phyloP scores from a whole-genome alignment of 1,140 invertebrate genomes.

The Listronotus bonariensis region DNA sequence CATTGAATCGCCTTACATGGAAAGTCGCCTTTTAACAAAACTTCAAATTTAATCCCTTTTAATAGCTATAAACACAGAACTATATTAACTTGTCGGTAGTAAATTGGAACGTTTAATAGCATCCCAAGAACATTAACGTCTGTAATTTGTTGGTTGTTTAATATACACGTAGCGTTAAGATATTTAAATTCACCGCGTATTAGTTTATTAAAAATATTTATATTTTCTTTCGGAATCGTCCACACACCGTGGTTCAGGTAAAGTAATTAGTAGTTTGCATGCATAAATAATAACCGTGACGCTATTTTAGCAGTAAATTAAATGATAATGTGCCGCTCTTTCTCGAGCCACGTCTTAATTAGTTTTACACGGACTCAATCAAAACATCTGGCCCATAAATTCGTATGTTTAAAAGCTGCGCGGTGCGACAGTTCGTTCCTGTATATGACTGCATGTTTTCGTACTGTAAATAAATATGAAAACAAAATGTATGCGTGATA shows the following conservation, averaged over 20 bases:
- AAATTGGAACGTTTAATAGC: conserved; percentile 47
- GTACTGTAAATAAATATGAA: too few relatives aligned
- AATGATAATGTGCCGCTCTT: conserved; percentile 40
- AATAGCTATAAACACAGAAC: conserved; percentile 44
- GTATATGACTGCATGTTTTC: neutral
- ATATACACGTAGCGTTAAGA: conserved; percentile 47
- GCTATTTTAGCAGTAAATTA: conserved; percentile 42
- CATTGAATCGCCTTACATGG: conserved; percentile 14
- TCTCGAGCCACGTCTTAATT: conserved; percentile 40
- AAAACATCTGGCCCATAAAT: conserved; percentile 46
- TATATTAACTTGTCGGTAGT: conserved; percentile 49
- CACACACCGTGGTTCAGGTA: conserved; percentile 32
- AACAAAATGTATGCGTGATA: too few relatives aligned
- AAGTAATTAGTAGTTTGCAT: conserved; percentile 47
- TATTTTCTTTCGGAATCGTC: conserved; percentile 32
- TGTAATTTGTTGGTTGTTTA: conserved; percentile 48
- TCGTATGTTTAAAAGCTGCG: conserved; percentile 16
- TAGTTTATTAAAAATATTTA: conserved; percentile 49
- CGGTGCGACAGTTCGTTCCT: neutral
- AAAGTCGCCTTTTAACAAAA: conserved; percentile 20
- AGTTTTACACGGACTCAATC: conserved; percentile 45
- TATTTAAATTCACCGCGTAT: conserved; percentile 43
- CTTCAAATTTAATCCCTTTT: conserved; percentile 16
- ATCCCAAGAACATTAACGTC: conserved; percentile 40
- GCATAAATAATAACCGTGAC: conserved; percentile 42